phyloP scores from a whole-genome alignment of 2,797 vertebrate genomes.

The Pangasius macronema region DNA sequence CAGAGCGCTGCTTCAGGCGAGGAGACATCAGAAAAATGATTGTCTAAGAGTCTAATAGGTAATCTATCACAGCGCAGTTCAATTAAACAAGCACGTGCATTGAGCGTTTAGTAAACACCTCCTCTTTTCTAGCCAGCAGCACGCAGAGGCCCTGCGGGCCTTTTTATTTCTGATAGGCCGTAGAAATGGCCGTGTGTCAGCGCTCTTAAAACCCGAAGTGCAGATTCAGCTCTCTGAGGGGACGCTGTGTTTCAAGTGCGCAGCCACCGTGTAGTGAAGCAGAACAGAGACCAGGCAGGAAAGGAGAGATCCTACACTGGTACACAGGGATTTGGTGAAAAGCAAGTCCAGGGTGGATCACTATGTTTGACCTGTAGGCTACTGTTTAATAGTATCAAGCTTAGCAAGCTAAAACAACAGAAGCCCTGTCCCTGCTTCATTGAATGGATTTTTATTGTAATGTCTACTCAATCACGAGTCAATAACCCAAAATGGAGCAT shows the following conservation, averaged over 20 bases:
- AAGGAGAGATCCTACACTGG: neutral
- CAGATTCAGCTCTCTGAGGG: slow-evolving; percentile 50
- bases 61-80: neutral
- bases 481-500: slow-evolving; percentile 25
- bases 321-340: neutral
- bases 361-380: neutral
- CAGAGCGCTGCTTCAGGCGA: slow-evolving; percentile 9
- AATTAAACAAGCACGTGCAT: neutral
- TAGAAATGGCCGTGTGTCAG: slow-evolving; percentile 48
- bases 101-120: neutral
- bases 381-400: neutral
- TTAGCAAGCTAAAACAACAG: neutral
- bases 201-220: slow-evolving; percentile 43
- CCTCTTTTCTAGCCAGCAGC: neutral
- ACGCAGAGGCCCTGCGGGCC: neutral
- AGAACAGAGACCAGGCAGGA: slow-evolving; percentile 15
- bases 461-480: slow-evolving; percentile 9
- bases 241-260: slow-evolving; percentile 19
- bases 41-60: neutral
- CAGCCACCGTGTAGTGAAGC: slow-evolving; percentile 15
- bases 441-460: neutral
- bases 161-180: slow-evolving; percentile 18
- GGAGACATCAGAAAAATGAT: neutral
- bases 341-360: no score
- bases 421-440: neutral